These are phyloP conservation scores for Poecilia wingei DNA, from an alignment of 2,797 vertebrate genomes.

Conservation along the genomic window DNA sequence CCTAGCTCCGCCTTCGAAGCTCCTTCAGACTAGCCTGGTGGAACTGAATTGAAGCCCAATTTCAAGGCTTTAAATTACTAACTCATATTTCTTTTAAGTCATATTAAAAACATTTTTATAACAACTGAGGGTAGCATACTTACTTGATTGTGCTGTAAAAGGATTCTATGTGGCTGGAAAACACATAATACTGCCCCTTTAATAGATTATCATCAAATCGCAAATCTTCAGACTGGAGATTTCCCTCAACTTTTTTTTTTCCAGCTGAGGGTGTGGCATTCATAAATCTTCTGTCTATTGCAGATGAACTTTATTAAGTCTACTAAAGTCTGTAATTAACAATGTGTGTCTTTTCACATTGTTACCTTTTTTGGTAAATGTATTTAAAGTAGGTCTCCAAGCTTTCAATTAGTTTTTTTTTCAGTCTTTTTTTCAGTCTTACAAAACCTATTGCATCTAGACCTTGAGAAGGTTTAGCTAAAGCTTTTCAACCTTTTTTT, in stretches of 20 bases:
- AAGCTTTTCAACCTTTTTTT: slow-evolving; percentile 3
- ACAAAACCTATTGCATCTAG: not conserved
- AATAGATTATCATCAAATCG: not conserved
- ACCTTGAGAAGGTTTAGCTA: not conserved
- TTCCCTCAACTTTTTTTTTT: not conserved
- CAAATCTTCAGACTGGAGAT: not conserved
- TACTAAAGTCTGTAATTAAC: not conserved
- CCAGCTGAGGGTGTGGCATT: not conserved
- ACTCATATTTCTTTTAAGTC: too few species aligned
- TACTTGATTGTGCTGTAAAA: too few species aligned
- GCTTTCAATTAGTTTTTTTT: not conserved
- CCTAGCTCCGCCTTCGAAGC: too few species aligned
- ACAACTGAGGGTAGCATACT: too few species aligned
- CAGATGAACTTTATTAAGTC: not conserved
- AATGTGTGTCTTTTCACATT: too few species aligned
- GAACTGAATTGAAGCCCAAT: too few species aligned
- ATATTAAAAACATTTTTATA: too few species aligned
- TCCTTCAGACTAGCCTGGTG: too few species aligned
- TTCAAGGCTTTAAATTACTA: too few species aligned
- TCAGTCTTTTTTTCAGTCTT: not conserved
- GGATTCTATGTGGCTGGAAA: too few species aligned
- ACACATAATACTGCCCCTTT: too few species aligned
- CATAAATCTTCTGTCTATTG: not conserved
- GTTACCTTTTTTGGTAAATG: not conserved
- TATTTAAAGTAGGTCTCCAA: slow-evolving; percentile 6